Conservation (phyloP, 2,797 vertebrate species). For the Poeciliopsis turneri region DNA sequence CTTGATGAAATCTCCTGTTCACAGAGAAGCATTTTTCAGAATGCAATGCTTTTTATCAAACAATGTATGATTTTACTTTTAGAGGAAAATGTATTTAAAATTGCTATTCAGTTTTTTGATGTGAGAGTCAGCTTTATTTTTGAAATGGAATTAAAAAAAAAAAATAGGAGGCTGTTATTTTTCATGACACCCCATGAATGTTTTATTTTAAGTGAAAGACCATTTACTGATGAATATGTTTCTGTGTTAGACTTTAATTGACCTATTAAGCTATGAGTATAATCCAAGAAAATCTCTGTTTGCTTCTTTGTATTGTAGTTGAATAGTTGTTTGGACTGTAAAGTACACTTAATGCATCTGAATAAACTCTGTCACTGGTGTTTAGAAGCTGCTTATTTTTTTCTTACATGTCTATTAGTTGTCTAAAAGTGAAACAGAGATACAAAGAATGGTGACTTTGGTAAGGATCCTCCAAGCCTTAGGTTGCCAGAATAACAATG, state of each 20-base stretch:
- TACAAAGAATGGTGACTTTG: neutral
- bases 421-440: neutral
- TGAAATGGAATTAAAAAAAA: neutral
- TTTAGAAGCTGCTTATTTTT: neutral
- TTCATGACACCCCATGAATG: neutral
- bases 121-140: conserved; percentile 22
- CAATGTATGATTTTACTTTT: neutral
- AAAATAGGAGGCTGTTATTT: neutral
- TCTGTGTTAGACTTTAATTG: neutral
- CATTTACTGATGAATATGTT: neutral
- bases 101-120: conserved; percentile 2
- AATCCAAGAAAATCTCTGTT: neutral
- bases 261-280: neutral
- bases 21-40: neutral
- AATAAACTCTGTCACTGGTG: neutral
- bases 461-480: neutral
- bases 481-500: neutral
- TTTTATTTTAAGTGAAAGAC: neutral
- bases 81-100: neutral
- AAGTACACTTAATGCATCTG: neutral
- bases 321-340: neutral
- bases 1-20: neutral
- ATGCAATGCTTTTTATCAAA: neutral
- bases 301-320: neutral
- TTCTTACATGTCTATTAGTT: neutral